Percentiles rank a stretch among this genome's conserved stretches.
phyloP scores from a whole-genome alignment of 1,140 invertebrate species.

The Bombus sylvicola region DNA sequence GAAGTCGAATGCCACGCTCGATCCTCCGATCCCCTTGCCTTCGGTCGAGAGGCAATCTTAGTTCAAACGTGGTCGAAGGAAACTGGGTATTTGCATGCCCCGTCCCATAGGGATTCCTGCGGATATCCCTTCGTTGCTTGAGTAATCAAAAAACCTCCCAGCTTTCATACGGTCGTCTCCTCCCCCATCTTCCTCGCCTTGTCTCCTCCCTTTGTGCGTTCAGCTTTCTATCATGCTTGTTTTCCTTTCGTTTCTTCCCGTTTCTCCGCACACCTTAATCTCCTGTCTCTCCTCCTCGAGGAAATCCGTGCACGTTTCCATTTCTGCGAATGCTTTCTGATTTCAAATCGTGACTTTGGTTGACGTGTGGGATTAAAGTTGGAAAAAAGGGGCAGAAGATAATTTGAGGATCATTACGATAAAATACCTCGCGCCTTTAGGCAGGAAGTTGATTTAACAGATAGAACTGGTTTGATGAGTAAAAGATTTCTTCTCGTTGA shows the following conservation, averaged over 20 bases:
- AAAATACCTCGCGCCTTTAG: too few relatives aligned
- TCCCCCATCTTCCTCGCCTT: not conserved
- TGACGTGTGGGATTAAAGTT: not conserved
- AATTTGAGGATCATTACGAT: too few relatives aligned
- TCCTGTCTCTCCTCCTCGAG: not conserved
- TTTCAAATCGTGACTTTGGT: not conserved
- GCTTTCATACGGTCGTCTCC: slow-evolving; percentile 1
- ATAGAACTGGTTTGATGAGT: too few relatives aligned
- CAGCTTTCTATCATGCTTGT: not conserved
- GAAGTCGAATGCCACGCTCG: not conserved
- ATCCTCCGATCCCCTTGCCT: not conserved
- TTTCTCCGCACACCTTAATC: not conserved
- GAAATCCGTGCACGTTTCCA: slow-evolving; percentile 22
- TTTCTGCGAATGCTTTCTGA: slow-evolving; percentile 16
- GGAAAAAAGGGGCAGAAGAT: not conserved
- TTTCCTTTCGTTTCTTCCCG: not conserved
- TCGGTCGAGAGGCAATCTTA: slow-evolving; percentile 52
- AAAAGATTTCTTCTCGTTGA: too few relatives aligned
- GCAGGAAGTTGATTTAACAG: too few relatives aligned
- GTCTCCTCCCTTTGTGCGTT: slow-evolving; percentile 63
- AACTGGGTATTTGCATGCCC: slow-evolving; percentile 62
- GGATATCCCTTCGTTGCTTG: slow-evolving; percentile 52
- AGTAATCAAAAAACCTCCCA: slow-evolving; percentile 67
- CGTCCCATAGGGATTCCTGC: slow-evolving; percentile 44
- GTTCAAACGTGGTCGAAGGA: slow-evolving; percentile 53